Conservation (phyloP, 2,888 invertebrate species). For the Coleophora flavipennella region DNA sequence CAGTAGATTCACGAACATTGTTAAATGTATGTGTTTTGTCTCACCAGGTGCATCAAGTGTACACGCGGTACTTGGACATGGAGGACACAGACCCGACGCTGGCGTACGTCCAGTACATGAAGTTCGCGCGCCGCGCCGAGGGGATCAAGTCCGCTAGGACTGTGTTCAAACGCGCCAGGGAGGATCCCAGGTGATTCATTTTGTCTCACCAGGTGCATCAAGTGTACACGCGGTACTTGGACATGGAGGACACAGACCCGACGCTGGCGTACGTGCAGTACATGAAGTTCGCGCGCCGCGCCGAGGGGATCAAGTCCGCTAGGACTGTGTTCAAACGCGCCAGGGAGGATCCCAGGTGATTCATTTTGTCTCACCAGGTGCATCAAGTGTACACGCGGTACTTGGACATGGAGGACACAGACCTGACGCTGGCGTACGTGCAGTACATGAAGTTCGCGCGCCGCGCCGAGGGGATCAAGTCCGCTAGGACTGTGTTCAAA, state of each 20-base stretch:
- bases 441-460: constrained; percentile 99
- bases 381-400: constrained; percentile 96
- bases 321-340: constrained; percentile 95
- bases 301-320: constrained; percentile 98
- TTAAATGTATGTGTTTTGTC: background rate
- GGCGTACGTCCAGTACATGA: constrained; percentile 99
- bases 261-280: constrained; percentile 98
- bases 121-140: constrained; percentile 96
- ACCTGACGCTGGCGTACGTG: constrained; percentile 97
- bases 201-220: constrained; percentile 74
- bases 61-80: constrained; percentile 91
- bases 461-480: constrained; percentile 97
- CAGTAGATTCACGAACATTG: no score
- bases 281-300: constrained; percentile 98
- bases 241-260: constrained; percentile 93
- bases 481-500: constrained; percentile 95
- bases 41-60: constrained; percentile 85
- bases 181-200: constrained; percentile 77
- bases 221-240: constrained; percentile 93
- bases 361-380: constrained; percentile 31
- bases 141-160: constrained; percentile 97
- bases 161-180: constrained; percentile 95
- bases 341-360: constrained; percentile 84
- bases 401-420: constrained; percentile 89
- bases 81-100: constrained; percentile 95